Evolutionary conservation across 2,113 vertebrate genomes (phyloP).

Genomic region (Arvicanthis niloticus): DNA sequence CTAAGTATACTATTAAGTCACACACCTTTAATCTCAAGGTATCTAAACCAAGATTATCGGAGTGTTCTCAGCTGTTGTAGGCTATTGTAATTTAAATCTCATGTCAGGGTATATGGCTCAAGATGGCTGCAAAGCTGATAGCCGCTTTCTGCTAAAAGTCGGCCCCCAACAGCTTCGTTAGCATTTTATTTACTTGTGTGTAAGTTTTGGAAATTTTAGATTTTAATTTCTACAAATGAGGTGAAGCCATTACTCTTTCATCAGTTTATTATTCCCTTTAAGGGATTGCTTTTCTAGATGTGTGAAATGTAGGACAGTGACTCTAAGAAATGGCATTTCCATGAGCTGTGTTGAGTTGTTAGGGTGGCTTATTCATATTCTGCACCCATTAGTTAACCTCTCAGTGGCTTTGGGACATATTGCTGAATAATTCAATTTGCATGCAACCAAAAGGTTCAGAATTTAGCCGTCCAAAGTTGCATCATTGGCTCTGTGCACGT

Average conservation of each 20-base stretch:
- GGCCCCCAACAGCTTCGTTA: too few relatives aligned
- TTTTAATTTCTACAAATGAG: background rate
- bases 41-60: too few relatives aligned
- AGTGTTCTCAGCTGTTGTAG: too few relatives aligned
- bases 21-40: too few relatives aligned
- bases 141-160: too few relatives aligned
- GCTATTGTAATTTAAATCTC: too few relatives aligned
- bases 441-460: background rate
- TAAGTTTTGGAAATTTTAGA: background rate
- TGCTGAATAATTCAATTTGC: background rate
- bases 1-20: too few relatives aligned
- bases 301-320: background rate
- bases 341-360: background rate
- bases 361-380: background rate
- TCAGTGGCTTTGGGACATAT: background rate
- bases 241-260: background rate
- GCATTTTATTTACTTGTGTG: background rate
- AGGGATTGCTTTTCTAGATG: background rate
- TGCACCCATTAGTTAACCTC: background rate
- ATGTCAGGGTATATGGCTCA: too few relatives aligned
- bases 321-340: too few relatives aligned
- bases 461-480: background rate
- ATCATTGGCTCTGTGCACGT: background rate
- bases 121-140: too few relatives aligned
- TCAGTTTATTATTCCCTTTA: background rate